Evolutionary conservation across 2,888 invertebrate species (phyloP).

Genomic region (Temnothorax ravouxi): DNA sequence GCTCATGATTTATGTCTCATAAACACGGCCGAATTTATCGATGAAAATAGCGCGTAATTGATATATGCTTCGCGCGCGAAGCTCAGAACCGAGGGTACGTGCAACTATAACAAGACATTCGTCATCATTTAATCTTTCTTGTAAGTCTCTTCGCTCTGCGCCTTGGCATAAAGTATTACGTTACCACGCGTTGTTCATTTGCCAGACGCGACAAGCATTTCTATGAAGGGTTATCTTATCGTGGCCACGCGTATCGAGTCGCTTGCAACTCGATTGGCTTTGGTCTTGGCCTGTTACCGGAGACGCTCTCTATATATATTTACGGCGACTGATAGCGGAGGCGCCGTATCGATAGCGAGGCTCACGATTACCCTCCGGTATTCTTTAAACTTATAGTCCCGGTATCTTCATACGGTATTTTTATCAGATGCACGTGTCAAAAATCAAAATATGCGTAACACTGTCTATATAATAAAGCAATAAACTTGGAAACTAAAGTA

Average conservation of each 20-base stretch:
- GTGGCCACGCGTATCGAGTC: slow-evolving; percentile 64
- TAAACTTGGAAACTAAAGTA: not conserved
- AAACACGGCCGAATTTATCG: slow-evolving; percentile 41
- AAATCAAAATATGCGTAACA: slow-evolving; percentile 1
- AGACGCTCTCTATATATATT: slow-evolving; percentile 54
- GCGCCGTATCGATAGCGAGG: slow-evolving; percentile 33
- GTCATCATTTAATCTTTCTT: slow-evolving; percentile 65
- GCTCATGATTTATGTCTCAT: slow-evolving; percentile 17
- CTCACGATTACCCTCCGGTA: slow-evolving; percentile 12
- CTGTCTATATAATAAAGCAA: not conserved
- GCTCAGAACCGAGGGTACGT: slow-evolving; percentile 28
- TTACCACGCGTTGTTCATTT: slow-evolving; percentile 73
- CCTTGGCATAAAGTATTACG: slow-evolving; percentile 62
- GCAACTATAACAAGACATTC: slow-evolving; percentile 62
- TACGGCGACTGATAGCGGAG: slow-evolving; percentile 42
- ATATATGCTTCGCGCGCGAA: slow-evolving; percentile 16
- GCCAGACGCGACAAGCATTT: slow-evolving; percentile 72
- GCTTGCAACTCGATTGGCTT: slow-evolving; percentile 46
- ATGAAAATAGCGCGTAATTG: slow-evolving; percentile 56
- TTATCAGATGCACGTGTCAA: slow-evolving; percentile 26
- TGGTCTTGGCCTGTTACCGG: slow-evolving; percentile 53
- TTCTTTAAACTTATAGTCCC: not conserved
- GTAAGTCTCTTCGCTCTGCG: slow-evolving; percentile 37
- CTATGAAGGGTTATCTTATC: slow-evolving; percentile 73
- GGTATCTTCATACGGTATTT: not conserved